Conservation (phyloP, 2,888 invertebrate species). For the Drosophila atroscutellata region DNA sequence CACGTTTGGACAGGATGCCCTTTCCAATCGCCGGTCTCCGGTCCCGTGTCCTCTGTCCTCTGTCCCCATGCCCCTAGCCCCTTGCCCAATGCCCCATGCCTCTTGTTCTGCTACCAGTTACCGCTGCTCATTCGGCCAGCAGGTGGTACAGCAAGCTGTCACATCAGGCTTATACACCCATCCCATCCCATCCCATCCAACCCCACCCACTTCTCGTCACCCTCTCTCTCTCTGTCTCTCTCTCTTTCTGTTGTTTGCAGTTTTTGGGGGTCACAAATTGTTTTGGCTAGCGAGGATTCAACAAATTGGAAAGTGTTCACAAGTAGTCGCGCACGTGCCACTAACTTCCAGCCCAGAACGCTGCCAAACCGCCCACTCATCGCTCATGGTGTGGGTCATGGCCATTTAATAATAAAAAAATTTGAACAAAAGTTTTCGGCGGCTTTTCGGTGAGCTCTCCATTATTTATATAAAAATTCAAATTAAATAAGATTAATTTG, state of each 20-base stretch:
- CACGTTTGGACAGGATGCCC: constrained; percentile 54
- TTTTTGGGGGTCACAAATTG: constrained; percentile 74
- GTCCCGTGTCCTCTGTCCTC: not conserved
- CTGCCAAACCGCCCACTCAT: constrained; percentile 26
- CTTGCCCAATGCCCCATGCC: not conserved
- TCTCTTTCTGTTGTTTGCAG: constrained; percentile 52
- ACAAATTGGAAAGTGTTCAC: constrained; percentile 80
- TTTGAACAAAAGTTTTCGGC: constrained; percentile 71
- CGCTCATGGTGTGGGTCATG: constrained; percentile 32
- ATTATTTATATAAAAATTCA: constrained; percentile 82
- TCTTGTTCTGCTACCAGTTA: constrained; percentile 11
- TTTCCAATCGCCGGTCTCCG: not conserved
- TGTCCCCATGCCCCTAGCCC: not conserved
- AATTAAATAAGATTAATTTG: constrained; percentile 83
- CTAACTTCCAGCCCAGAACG: constrained; percentile 14
- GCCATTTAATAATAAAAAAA: constrained; percentile 74
- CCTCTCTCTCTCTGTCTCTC: constrained; percentile 12
- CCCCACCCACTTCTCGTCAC: not conserved
- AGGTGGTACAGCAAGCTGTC: constrained; percentile 25
- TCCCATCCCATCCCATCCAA: not conserved
- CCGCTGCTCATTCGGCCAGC: constrained; percentile 48
- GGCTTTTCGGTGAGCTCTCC: constrained; percentile 51
- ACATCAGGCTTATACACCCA: not conserved
- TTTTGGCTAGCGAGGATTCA: constrained; percentile 70
- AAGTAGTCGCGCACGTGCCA: constrained; percentile 71